Base-by-base conservation (phyloP, 2,113 vertebrate genomes). In the Benitochromis conjunctus region DNA sequence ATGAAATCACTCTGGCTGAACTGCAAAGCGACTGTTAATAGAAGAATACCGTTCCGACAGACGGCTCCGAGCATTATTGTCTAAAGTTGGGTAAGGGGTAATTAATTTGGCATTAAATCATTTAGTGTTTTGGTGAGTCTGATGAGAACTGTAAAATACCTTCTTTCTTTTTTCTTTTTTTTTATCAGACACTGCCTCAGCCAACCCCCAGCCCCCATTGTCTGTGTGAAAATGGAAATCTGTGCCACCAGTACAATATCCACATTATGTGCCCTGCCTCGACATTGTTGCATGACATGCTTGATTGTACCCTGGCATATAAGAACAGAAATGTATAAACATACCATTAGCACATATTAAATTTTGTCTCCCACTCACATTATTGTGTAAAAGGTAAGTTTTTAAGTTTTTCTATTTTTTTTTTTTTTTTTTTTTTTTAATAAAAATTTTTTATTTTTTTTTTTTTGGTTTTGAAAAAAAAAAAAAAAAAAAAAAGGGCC, bases 81-180 rank as follows among this genome's bases (percentile, higher is more conserved):
- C 94, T 94, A 95, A 96, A 96, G 94, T 94, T 96, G 90, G 88
- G 92, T 93, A 95, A 96, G 94, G 90, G 94, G 94, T 96, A 96
- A 96, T 96, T 96, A 95, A 96, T 96, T 96, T 96, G 94, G 91
- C 94, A 95, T 94, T 92, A 96, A 96, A 96, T 95, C 94, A 95
- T 95, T 95, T 94, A 91, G 81, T 94, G 92, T 95, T 94, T 95
- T 94, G 89, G 92, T 92, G 88, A 94, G 81, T 93, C 92, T 96
- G 95, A 96, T 94, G 93, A 96, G 94, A 94, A 92, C 92, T 89
- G 93, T 92, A 91, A 94, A 93, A 94, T 91, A 89, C 80, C 62
- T 66, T 66, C 34, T 38, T 66, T 26, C 26, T 89, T 82, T 57
- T 84, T 82, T 41, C 74, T 82, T 90, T 85, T 74, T 84, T 82